Conservation (phyloP, 1,140 invertebrate species). For the Heliconius nattereri region DNA sequence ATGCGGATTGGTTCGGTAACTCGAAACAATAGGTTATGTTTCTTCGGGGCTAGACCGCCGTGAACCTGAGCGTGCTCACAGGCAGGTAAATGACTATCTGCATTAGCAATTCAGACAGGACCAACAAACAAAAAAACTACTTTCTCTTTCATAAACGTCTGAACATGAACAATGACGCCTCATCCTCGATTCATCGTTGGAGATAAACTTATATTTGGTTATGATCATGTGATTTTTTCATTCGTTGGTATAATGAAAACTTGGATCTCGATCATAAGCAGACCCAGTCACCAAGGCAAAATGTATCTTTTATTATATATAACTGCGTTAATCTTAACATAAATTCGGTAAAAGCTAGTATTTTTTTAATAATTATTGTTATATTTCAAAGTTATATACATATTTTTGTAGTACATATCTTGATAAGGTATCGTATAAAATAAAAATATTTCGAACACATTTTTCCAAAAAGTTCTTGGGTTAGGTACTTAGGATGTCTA, state of each 20-base stretch:
- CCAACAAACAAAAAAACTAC: constrained; percentile 62
- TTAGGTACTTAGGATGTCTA: background rate
- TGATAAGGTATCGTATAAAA: no score
- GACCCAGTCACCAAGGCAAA: background rate
- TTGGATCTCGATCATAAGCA: background rate
- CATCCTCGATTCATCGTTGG: constrained; percentile 45
- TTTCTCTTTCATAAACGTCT: constrained; percentile 66
- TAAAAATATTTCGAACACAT: background rate
- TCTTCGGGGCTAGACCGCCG: constrained; percentile 53
- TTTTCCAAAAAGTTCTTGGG: background rate
- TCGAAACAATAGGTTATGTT: constrained; percentile 66
- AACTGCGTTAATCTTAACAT: background rate
- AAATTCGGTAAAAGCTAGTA: background rate
- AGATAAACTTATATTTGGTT: constrained; percentile 40
- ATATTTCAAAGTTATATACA: background rate
- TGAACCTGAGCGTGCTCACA: constrained; percentile 53
- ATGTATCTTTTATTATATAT: background rate
- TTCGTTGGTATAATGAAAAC: background rate
- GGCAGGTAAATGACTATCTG: constrained; percentile 58
- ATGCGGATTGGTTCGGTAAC: constrained; percentile 62
- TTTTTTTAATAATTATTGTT: background rate
- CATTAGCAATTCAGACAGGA: constrained; percentile 65
- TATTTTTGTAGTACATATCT: background rate
- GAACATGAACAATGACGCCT: constrained; percentile 53
- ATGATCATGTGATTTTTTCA: background rate